Base-by-base conservation (phyloP, 2,888 invertebrate genomes). In the Aproaerema taeniolella region DNA sequence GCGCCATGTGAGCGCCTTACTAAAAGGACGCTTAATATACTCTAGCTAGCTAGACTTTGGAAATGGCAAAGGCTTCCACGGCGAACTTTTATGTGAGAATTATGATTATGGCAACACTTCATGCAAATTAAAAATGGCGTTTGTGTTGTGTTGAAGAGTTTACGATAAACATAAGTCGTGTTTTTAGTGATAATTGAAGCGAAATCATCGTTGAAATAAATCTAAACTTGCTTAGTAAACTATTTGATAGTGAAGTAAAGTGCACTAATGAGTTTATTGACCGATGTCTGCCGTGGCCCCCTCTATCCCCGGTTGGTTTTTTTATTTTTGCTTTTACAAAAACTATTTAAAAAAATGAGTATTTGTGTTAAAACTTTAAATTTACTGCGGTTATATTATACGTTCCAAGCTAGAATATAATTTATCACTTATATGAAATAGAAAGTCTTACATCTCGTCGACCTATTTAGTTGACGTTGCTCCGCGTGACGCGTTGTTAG, bases 271-370 rank as follows among this genome's bases (percentile, higher is more conserved):
- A 82, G 74, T 82, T 81, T 83, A 70, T 69, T 81, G 82, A 83
- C 86, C 70, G 82, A 86, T 86, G 86, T 86, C 86, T 85, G 78
- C 86, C 82, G 76, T 86, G 80, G 86, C 86, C 74, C 82, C 85
- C 71, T 85, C 72, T 81, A 82, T 86, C 76, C 81, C 86, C 83
- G 86, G 86, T 86, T 72, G 49, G 83, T 81, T 56, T 52, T 37
- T 15, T 32, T 38, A 45, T 34, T 48, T 47, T 37, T 39, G 17
- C 31, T 38, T 36, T 41, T 31, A 39, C 13, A 40, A 26, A 38
- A 42, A 38, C n/a, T n/a, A n/a, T n/a, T n/a, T n/a, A n/a, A n/a
- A n/a, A n/a, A n/a, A n/a, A n/a, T n/a, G n/a, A n/a, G n/a, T n/a
- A n/a, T n/a, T n/a, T n/a, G n/a, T n/a, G n/a, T n/a, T n/a, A n/a